These are phyloP conservation scores for Drosophila suboccidentalis DNA, from an alignment of 2,888 invertebrate genomes.

Conservation along the genomic window DNA sequence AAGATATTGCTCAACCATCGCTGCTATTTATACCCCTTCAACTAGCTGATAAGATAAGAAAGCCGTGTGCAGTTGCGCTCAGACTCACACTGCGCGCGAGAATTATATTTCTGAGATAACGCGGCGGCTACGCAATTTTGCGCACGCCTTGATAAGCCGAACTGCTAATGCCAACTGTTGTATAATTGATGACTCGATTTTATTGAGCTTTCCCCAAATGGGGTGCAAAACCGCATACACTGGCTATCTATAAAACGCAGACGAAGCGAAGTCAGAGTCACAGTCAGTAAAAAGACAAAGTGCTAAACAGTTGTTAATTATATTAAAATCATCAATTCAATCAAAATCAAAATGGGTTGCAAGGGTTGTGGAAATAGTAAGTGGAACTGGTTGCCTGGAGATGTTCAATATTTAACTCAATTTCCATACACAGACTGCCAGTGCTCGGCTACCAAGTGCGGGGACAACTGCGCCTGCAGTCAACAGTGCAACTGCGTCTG, in stretches of 20 bases:
- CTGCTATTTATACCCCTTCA: constrained; percentile 38
- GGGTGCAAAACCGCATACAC: constrained; percentile 57
- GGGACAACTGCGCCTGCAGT: constrained; percentile 76
- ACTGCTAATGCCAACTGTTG: neutral
- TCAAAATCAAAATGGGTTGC: constrained; percentile 66
- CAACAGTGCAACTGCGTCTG: constrained; percentile 73
- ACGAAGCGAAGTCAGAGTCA: neutral
- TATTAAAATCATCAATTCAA: neutral
- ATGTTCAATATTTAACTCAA: neutral
- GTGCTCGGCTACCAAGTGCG: constrained; percentile 72
- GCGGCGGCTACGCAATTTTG: constrained; percentile 41
- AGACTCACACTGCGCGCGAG: constrained; percentile 32
- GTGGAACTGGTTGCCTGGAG: constrained; percentile 20
- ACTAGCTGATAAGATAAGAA: constrained; percentile 49
- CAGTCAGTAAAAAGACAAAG: constrained; percentile 17
- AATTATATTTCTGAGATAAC: constrained; percentile 25
- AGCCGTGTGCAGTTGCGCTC: constrained; percentile 60
- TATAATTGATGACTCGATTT: constrained; percentile 3
- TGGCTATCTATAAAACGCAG: constrained; percentile 55
- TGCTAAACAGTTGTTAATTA: constrained; percentile 5
- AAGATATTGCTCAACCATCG: neutral
- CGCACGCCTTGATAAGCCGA: constrained; percentile 46
- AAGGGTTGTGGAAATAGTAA: constrained; percentile 75
- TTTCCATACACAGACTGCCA: constrained; percentile 64
- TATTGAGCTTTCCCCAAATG: constrained; percentile 7